These are phyloP conservation scores for Sebastes vulpes DNA, from an alignment of 2,797 vertebrate species.

Conservation along the genomic window DNA sequence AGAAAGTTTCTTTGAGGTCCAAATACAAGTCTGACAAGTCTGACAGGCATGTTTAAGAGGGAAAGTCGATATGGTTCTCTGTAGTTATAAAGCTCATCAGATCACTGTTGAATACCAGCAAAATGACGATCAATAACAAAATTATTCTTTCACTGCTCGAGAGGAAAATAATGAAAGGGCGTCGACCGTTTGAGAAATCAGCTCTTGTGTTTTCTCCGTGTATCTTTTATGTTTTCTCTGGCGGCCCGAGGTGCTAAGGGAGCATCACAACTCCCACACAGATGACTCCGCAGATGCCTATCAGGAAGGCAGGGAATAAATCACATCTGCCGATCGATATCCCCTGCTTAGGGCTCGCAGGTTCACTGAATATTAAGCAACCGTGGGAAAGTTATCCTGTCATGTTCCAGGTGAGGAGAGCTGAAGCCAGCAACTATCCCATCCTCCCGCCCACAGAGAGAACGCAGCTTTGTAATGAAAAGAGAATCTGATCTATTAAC, in stretches of 20 bases:
- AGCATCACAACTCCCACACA: conserved; percentile 22
- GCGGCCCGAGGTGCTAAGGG: background rate
- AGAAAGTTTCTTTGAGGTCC: conserved; percentile 37
- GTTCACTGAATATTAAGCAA: conserved; percentile 75
- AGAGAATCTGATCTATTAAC: conserved; percentile 24
- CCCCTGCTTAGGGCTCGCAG: conserved; percentile 49
- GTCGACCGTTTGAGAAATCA: background rate
- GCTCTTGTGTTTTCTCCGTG: background rate
- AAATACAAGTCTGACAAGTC: conserved; percentile 20
- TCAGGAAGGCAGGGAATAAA: conserved; percentile 55
- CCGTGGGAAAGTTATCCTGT: conserved; percentile 78
- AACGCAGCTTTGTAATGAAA: conserved; percentile 23
- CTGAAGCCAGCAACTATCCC: conserved; percentile 71
- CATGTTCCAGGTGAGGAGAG: conserved; percentile 66
- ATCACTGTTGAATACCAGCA: conserved; percentile 18
- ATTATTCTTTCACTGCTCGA: conserved; percentile 15
- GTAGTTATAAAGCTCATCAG: conserved; percentile 20
- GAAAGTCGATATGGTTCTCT: conserved; percentile 22
- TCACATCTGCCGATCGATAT: conserved; percentile 79
- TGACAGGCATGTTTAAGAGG: conserved; percentile 18
- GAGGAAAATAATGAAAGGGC: conserved; percentile 1
- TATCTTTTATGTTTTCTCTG: conserved; percentile 8
- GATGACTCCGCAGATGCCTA: conserved; percentile 58
- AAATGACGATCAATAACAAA: conserved; percentile 35
- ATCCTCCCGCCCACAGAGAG: background rate